A percentile compares a stretch with the other conserved stretches of the same genome.
Conservation (phyloP, 2,113 vertebrate species). For the Ciconia boyciana region DNA sequence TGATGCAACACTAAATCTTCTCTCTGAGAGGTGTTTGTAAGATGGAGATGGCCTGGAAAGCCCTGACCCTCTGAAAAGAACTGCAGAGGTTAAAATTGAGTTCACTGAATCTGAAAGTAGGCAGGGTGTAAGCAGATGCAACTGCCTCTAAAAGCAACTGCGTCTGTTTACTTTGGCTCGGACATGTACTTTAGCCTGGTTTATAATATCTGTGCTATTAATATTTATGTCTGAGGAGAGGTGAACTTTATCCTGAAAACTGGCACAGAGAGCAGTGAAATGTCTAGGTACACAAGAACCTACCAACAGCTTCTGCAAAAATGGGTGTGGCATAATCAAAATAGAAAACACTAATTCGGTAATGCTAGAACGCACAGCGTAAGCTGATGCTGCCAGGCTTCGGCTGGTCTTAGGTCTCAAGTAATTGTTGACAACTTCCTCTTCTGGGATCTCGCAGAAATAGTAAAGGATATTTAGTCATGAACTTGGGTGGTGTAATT, state of each 20-base stretch:
- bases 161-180: neutral
- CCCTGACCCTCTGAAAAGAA: neutral
- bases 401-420: neutral
- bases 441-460: neutral
- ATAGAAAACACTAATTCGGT: neutral
- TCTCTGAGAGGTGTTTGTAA: neutral
- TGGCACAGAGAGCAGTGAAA: neutral
- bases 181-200: neutral
- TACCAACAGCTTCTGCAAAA: neutral
- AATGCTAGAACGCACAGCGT: neutral
- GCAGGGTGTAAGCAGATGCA: neutral
- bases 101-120: neutral
- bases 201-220: slow-evolving; percentile 16
- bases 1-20: neutral
- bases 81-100: neutral
- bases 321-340: neutral
- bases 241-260: neutral
- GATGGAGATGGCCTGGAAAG: neutral
- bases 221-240: slow-evolving; percentile 3
- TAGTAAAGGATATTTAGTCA: neutral
- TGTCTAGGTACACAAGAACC: neutral
- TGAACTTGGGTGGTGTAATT: neutral
- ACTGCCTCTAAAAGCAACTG: neutral
- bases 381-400: slow-evolving; percentile 12
- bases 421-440: slow-evolving; percentile 12